Base-by-base conservation (phyloP, 2,888 invertebrate genomes). In the Palloptera scutellata region DNA sequence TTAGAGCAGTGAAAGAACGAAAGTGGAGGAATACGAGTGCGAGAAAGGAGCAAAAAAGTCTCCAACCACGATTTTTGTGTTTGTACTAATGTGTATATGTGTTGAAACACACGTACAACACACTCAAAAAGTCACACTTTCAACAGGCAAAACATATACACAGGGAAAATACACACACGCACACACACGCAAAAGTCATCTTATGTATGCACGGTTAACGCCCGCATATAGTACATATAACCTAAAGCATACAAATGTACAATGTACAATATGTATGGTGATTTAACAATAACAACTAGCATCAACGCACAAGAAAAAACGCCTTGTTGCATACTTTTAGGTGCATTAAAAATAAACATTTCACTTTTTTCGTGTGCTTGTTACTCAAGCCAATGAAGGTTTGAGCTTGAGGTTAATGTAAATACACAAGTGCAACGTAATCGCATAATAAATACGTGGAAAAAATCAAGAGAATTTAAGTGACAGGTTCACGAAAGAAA, bases 111-210 rank as follows among this genome's bases (percentile, higher is more conserved):
- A 0, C 11, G 3, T n/a, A 13, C 76, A 74, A 72, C 57, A 64
- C 66, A 59, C 65, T 72, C 71, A 74, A 71, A 69, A 70, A 66
- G 61, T 68, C 58, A 48, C 52, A 54, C 43, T 5, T 48, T 15
- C 20, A 54, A 61, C 42, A 43, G 41, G n/a, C 12, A 40, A 61
- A 41, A 48, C 42, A 15, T 17, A 61, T 17, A 40, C 48, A 19
- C 48, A 58, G 43, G 1, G 1, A 17, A 13, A 20, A 42, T 30
- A 30, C 30, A 45, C 15, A 43, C 45, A 48, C 20, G 42, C 43
- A 5, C 13, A 11, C 8, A 20, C 15, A 43, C 43, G 1, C 30
- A 63, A 55, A 19, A 58, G 41, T 61, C 66, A 48, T 51, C 55
- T 41, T 66, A 60, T 68, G n/a, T 67, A 61, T 51, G 55, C 66